Base-by-base conservation (phyloP, 2,888 invertebrate genomes). In the Oscheius myriophilus region DNA sequence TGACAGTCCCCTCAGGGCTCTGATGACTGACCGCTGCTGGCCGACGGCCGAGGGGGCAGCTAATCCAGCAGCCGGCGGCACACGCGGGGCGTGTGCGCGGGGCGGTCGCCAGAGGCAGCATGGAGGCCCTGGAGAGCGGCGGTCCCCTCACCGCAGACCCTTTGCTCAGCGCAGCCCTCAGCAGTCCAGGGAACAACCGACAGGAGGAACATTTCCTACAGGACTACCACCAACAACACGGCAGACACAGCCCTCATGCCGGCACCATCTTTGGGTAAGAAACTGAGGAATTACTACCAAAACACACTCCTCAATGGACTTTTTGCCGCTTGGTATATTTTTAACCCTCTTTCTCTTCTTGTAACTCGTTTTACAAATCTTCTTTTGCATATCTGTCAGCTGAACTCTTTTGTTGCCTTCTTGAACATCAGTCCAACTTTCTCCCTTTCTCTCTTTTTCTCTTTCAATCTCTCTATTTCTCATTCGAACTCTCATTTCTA, bases 101-200 rank as follows among this genome's bases (percentile, higher is more conserved):
- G 21, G 65, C 65, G 65, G 64, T 53, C 26, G 51, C 55, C 59
- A 57, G 54, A 62, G 62, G 41, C 55, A 51, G 46, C 43, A 72
- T 72, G 72, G 72, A 72, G 54, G 65, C 71, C 54, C 58, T 71
- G 45, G 71, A 71, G 54, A 67, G 68, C 39, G 68, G 68, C 26
- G 54, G 46, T 33, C 33, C 54, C 43, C 66, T 59, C 41, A 52
- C 65, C 16, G 66, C 75, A 21, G 75, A 75, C 68, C 75, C 75
- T 14, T 69, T 75, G 14, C 67, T 72, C 33, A 57, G 57, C 25
- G 69, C 69, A 51, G 72, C 70, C 45, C 70, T 72, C 12, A 55
- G 61, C 43, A 65, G 70, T 65, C 69, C 69, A 12, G 42, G 52
- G 16, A 43, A 42, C 9, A 67, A 57, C 39, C 46, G 52, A 23